Percentiles rank a stretch among this genome's conserved stretches.
Conservation (phyloP, 2,888 invertebrate species). For the Pilophorus perplexus region DNA sequence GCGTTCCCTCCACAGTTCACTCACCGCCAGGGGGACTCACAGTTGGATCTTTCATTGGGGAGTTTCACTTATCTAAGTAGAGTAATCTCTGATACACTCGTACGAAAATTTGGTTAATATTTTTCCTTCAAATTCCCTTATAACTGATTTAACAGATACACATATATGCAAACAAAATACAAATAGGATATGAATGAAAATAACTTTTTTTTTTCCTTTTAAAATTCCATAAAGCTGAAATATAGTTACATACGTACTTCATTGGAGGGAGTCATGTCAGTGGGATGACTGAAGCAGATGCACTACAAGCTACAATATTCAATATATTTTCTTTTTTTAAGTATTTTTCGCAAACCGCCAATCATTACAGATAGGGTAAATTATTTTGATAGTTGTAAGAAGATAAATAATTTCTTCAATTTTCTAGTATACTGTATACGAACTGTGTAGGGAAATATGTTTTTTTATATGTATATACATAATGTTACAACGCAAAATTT, state of each 20-base stretch:
- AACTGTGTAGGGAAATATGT: conserved; percentile 32
- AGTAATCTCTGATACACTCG: conserved; percentile 40
- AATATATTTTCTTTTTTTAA: conserved; percentile 15
- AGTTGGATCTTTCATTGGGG: too few species aligned
- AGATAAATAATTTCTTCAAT: background rate
- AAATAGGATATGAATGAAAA: conserved; percentile 32
- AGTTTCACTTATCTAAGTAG: conserved; percentile 31
- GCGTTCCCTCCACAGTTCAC: conserved; percentile 17
- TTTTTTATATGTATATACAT: conserved; percentile 52
- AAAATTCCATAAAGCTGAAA: conserved; percentile 29
- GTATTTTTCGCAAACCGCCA: conserved; percentile 17
- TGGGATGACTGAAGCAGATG: conserved; percentile 36
- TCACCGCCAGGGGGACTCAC: too few species aligned
- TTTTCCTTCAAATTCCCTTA: conserved; percentile 11
- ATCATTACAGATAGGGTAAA: conserved; percentile 19
- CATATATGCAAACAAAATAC: conserved; percentile 27
- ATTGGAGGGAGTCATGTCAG: conserved; percentile 38
- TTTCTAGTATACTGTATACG: background rate
- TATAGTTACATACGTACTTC: conserved; percentile 32
- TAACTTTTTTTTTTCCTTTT: conserved; percentile 26
- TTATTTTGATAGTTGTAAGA: background rate
- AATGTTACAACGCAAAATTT: conserved; percentile 56
- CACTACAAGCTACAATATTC: conserved; percentile 33
- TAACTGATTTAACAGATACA: conserved; percentile 24
- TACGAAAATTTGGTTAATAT: conserved; percentile 27